Evolutionary conservation across 92 coral and sea anemone genomes (phyloP), one percentile per base, ranked within the genome.

Genomic region (Muricea muricata): DNA sequence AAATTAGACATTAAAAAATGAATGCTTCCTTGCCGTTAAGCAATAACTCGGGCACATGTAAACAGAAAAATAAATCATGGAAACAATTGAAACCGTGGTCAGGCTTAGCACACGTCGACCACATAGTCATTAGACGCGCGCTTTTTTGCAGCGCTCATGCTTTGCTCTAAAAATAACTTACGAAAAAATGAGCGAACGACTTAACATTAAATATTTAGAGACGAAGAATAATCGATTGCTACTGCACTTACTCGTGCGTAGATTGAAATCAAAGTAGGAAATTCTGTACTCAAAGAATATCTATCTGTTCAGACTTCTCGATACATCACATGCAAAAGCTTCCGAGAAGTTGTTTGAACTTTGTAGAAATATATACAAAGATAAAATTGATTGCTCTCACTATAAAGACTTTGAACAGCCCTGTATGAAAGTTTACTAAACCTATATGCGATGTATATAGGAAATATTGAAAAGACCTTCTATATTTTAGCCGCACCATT

Each of bases 171-270:
- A 63, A 63, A 63, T 63, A 63, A 28, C 70, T n/a, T 15, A 21
- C 39, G 42, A 14, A 56, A 54, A 56, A 39, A 63, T 25, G 50
- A 32, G 63, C 37, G 41, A 61, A 57, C 56, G 71, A 78, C 52
- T 57, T 57, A 55, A 30, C 71, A 78, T 78, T 63, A 78, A 78
- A 78, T 78, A 78, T 78, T 78, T 78, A 78, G 24, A 35, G 57
- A n/a, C 12, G 33, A 56, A 17, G 29, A 10, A 21, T 57, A 21
- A 57, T 21, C 31, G 70, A 63, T 63, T 63, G 37, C 37, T 63
- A 17, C 15, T n/a, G n/a, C 26, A 52, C 18, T 52, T 25, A 52
- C 60, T n/a, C n/a, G n/a, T n/a, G n/a, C n/a, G n/a, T n/a, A 18
- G 8, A 52, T 52, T 52, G 18, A 15, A 10, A 52, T 52, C 18